Conservation (phyloP, 2,113 vertebrate species). For the Rhinoptilus africanus region DNA sequence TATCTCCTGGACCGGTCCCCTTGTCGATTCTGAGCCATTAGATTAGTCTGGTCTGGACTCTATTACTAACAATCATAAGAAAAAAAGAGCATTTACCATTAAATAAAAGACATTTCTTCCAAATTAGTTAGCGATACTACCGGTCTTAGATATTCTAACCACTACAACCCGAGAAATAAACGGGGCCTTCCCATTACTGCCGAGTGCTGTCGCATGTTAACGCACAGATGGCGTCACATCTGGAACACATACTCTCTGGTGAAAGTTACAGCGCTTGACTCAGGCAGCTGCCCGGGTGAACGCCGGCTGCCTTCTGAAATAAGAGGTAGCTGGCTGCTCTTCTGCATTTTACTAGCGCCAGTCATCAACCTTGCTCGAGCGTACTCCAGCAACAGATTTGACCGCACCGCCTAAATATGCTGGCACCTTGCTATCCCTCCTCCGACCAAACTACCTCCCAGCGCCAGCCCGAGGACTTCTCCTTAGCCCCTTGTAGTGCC, state of each 20-base stretch:
- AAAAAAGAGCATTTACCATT: background rate
- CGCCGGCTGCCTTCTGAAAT: background rate
- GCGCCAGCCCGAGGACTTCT: background rate
- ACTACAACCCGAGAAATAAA: background rate
- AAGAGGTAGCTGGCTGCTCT: background rate
- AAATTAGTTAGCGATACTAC: background rate
- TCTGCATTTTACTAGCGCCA: background rate
- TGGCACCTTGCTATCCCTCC: background rate
- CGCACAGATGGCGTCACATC: background rate
- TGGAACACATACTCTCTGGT: background rate
- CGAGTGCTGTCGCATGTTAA: background rate
- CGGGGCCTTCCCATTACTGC: background rate
- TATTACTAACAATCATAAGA: background rate
- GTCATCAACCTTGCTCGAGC: background rate
- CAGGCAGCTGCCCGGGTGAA: background rate
- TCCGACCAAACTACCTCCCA: background rate
- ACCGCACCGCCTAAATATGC: background rate
- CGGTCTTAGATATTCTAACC: background rate
- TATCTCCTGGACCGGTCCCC: slow-evolving; percentile 72
- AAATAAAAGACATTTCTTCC: background rate
- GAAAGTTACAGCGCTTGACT: background rate
- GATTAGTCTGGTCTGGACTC: slow-evolving; percentile 33
- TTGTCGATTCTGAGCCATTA: slow-evolving; percentile 72
- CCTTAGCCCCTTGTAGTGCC: background rate
- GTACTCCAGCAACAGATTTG: background rate